Evolutionary conservation across 2,113 vertebrate species (phyloP), one percentile per base, ranked within the genome.

Genomic region (Xiphophorus couchianus): DNA sequence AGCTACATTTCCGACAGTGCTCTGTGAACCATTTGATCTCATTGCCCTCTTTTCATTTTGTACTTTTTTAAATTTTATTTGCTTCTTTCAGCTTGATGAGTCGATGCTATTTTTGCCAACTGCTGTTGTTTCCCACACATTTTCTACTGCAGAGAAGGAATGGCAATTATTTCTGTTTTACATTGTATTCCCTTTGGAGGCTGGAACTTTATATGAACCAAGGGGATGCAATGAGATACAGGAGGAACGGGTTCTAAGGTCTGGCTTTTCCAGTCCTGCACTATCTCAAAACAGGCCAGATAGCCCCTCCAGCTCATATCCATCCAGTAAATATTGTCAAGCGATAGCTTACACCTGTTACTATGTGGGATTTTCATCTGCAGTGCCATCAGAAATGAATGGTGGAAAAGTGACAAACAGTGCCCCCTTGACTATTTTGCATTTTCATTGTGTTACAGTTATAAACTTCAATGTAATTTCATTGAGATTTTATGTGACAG

Each of bases 231-330:
- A 63, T 65, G 69, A 67, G 73, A 62, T 42, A 15, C 37, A 62
- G 37, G 54, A 22, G 72, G 66, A 85, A 74, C 71, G 54, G 65
- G 75, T 74, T 83, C 58, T 80, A 69, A 71, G 79, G 69, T 76
- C 58, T 27, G 66, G 73, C 76, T 77, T 89, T 82, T 89, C 30
- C 71, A 80, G 62, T 72, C 44, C 63, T 62, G 39, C 15, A 14
- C 28, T 42, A 66, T 74, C 71, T 76, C 66, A 68, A 83, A 79
- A 76, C 84, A 72, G 82, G 82, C 86, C 87, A 71, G 42, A 6
- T 6, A 62, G 27, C 33, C 33, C 13, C 69, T 37, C 28, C 60
- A 42, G 22, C 66, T 33, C 39, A 5, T 48, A 1, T 19, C 19
- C 5, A 17, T 7, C 7, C 39, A 67, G 25, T 15, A 48, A 58